These are phyloP conservation scores for Epizoanthus rinbou DNA, from an alignment of 92 coral and sea anemone genomes.

Conservation along the genomic window DNA sequence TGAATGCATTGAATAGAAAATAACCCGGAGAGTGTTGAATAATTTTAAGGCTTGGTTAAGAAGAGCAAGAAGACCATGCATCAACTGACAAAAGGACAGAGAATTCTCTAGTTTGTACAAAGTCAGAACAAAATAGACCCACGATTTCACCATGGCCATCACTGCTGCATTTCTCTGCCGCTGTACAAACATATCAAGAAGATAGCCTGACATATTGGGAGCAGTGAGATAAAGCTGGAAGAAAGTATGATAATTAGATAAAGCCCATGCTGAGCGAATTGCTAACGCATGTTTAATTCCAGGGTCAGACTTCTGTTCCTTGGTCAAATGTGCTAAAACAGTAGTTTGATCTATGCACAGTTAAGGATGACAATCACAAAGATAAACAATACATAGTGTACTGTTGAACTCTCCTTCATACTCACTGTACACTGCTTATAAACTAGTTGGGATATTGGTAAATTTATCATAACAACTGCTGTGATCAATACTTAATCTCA, in stretches of 20 bases:
- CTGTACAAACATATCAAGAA: slow-evolving; percentile 95
- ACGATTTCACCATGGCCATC: slow-evolving; percentile 97
- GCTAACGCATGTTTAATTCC: slow-evolving; percentile 88
- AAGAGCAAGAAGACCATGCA: neutral
- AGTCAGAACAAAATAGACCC: slow-evolving; percentile 88
- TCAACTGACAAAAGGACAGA: neutral
- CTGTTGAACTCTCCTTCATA: too few relatives aligned
- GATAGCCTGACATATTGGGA: slow-evolving; percentile 99
- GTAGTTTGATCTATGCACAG: slow-evolving; percentile 70
- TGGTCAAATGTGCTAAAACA: slow-evolving; percentile 77
- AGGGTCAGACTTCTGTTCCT: slow-evolving; percentile 82
- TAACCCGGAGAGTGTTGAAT: too few relatives aligned
- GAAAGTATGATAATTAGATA: slow-evolving; percentile 99
- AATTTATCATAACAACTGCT: too few relatives aligned
- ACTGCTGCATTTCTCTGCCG: slow-evolving; percentile 90
- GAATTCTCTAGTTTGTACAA: slow-evolving; percentile 47
- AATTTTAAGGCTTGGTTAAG: too few relatives aligned
- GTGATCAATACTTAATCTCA: too few relatives aligned
- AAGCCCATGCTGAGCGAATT: slow-evolving; percentile 97
- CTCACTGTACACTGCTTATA: too few relatives aligned
- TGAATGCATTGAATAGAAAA: too few relatives aligned
- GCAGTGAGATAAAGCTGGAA: slow-evolving; percentile 97
- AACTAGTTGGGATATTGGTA: too few relatives aligned
- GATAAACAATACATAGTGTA: too few relatives aligned
- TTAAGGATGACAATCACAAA: slow-evolving; percentile 7